A percentile compares a stretch with the other conserved stretches of the same genome.
phyloP scores from a whole-genome alignment of 2,888 invertebrate genomes.

The Drosophila lutescens region DNA sequence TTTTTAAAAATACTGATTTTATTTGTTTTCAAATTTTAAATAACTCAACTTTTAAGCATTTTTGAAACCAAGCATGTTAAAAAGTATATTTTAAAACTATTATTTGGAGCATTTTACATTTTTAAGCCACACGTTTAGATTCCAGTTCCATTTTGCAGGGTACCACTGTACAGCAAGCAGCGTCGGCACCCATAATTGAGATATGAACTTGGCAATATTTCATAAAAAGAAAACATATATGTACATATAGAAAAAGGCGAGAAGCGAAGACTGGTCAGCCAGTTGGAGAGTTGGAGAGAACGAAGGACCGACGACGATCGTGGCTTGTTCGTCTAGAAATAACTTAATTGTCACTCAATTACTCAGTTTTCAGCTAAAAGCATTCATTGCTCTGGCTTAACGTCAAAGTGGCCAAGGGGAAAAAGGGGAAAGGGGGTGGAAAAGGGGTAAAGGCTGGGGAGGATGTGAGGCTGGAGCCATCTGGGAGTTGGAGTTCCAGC shows the following conservation, averaged over 20 bases:
- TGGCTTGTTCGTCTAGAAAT: conserved; percentile 79
- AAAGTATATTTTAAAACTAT: neutral
- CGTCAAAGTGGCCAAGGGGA: conserved; percentile 52
- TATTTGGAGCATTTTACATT: neutral
- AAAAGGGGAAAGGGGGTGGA: neutral
- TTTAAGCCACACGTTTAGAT: too few relatives aligned
- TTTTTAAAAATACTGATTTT: too few relatives aligned
- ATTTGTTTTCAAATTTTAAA: too few relatives aligned
- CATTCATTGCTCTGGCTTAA: conserved; percentile 74
- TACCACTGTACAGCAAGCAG: conserved; percentile 48
- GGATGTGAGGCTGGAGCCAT: conserved; percentile 5
- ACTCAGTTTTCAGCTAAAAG: conserved; percentile 83
- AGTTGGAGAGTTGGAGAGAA: conserved; percentile 8
- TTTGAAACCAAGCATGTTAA: too few relatives aligned
- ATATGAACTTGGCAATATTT: conserved; percentile 83
- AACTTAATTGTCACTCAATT: conserved; percentile 84
- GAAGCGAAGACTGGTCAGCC: conserved; percentile 13
- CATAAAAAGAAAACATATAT: conserved; percentile 61
- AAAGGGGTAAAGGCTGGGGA: conserved; percentile 12
- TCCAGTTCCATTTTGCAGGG: accelerated
- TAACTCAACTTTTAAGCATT: too few relatives aligned
- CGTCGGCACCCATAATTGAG: conserved; percentile 78
- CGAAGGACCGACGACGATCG: conserved; percentile 50
- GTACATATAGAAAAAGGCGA: neutral
- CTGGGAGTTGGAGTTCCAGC: conserved; percentile 1